Conservation (phyloP, 2,797 vertebrate genomes). For the Sternarchorhynchus goeldii region DNA sequence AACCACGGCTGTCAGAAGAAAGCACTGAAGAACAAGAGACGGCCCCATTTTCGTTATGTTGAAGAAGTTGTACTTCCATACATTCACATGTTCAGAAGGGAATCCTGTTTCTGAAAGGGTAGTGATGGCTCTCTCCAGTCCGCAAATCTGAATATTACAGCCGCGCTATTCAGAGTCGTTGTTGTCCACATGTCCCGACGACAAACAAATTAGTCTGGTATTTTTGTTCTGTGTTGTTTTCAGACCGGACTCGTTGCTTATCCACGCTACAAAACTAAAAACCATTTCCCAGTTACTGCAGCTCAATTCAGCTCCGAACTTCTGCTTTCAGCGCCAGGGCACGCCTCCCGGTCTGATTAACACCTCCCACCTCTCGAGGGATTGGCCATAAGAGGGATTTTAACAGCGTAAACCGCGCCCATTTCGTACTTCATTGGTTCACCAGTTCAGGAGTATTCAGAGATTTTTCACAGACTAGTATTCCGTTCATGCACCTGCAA, state of each 20-base stretch:
- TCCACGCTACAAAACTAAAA: slow-evolving; percentile 43
- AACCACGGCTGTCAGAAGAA: slow-evolving; percentile 36
- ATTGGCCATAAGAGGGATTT: slow-evolving; percentile 39
- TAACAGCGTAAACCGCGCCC: slow-evolving; percentile 12
- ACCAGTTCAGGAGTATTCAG: no score
- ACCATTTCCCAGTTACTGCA: slow-evolving; percentile 38
- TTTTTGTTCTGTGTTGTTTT: slow-evolving; percentile 9
- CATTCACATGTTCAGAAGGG: slow-evolving; percentile 72
- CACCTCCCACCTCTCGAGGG: slow-evolving; percentile 3
- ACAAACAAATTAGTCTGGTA: neutral
- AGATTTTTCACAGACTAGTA: no score
- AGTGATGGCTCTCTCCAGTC: slow-evolving; percentile 28
- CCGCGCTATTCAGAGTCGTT: no score
- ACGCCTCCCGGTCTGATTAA: slow-evolving; percentile 18
- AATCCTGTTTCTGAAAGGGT: slow-evolving; percentile 61
- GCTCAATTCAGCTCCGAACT: slow-evolving; percentile 39
- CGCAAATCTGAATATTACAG: slow-evolving; percentile 34
- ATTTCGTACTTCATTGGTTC: neutral
- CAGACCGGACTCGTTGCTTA: slow-evolving; percentile 10
- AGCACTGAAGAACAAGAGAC: slow-evolving; percentile 23
- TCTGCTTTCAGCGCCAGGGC: slow-evolving; percentile 18
- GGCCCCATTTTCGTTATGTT: neutral
- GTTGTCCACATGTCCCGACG: slow-evolving; percentile 22
- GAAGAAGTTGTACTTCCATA: neutral
- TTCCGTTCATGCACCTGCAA: no score